phyloP scores from a whole-genome alignment of 2,797 vertebrate genomes.

The Onychomys arenicola region DNA sequence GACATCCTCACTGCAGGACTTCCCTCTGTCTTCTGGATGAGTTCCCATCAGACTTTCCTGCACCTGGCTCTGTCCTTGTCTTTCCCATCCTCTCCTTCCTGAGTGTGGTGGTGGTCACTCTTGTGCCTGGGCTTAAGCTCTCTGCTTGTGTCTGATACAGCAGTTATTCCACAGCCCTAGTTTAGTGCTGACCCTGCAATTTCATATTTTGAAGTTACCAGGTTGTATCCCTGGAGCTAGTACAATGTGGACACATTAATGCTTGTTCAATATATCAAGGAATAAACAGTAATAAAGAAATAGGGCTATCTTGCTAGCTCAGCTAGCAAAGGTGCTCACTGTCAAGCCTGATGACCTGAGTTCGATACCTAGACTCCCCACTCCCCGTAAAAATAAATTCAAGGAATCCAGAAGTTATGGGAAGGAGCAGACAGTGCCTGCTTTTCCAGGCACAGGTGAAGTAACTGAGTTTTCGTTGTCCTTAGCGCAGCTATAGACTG shows the following conservation, averaged over 20 bases:
- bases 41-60: not conserved
- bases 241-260: not conserved
- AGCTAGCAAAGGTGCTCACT: not conserved
- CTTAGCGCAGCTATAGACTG: not conserved
- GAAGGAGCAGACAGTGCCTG: not conserved
- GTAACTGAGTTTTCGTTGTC: conserved; percentile 5
- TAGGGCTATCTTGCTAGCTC: not conserved
- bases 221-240: not conserved
- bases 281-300: conserved; percentile 14
- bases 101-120: not conserved
- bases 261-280: not conserved
- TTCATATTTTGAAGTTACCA: conserved; percentile 1
- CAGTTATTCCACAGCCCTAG: not conserved
- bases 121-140: not conserved
- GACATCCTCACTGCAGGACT: not conserved
- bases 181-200: not conserved
- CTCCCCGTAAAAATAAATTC: not conserved
- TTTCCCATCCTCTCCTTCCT: not conserved
- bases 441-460: not conserved
- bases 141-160: not conserved
- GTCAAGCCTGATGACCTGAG: too few relatives aligned
- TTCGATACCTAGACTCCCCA: not conserved
- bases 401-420: not conserved
- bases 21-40: not conserved
- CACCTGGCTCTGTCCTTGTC: not conserved